phyloP scores from a whole-genome alignment of 2,888 invertebrate species.

The Drosophila neotestacea region DNA sequence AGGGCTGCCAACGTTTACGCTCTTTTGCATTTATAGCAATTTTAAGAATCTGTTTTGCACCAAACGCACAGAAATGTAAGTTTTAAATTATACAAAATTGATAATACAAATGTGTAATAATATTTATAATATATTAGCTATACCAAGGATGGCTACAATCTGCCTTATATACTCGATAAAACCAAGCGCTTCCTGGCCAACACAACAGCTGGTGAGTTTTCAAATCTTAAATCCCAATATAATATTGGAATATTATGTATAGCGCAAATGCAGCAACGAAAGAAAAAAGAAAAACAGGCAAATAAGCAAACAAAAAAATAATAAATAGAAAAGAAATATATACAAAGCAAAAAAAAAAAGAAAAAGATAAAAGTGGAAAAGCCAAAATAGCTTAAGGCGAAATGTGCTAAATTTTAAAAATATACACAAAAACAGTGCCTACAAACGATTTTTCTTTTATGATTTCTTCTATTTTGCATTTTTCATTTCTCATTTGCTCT shows the following conservation, averaged over 20 bases:
- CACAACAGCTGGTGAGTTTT: slow-evolving; percentile 84
- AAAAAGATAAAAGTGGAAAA: slow-evolving; percentile 26
- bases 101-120: background rate
- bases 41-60: slow-evolving; percentile 85
- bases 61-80: slow-evolving; percentile 85
- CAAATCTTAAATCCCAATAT: background rate
- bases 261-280: slow-evolving; percentile 74
- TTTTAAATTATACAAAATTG: slow-evolving; percentile 8
- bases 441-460: slow-evolving; percentile 32
- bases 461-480: slow-evolving; percentile 48
- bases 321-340: slow-evolving; percentile 24
- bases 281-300: slow-evolving; percentile 22
- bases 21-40: slow-evolving; percentile 86
- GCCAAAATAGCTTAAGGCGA: slow-evolving; percentile 53
- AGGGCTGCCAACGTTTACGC: slow-evolving; percentile 85
- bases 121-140: slow-evolving; percentile 69
- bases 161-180: slow-evolving; percentile 85
- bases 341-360: slow-evolving; percentile 21
- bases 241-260: slow-evolving; percentile 23
- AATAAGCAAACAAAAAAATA: slow-evolving; percentile 37
- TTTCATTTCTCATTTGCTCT: slow-evolving; percentile 51
- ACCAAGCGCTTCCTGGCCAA: slow-evolving; percentile 85
- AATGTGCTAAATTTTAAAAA: slow-evolving; percentile 81
- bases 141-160: slow-evolving; percentile 85
- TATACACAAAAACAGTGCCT: slow-evolving; percentile 62